Conservation (phyloP, 2,797 vertebrate species). For the Falco rusticolus region DNA sequence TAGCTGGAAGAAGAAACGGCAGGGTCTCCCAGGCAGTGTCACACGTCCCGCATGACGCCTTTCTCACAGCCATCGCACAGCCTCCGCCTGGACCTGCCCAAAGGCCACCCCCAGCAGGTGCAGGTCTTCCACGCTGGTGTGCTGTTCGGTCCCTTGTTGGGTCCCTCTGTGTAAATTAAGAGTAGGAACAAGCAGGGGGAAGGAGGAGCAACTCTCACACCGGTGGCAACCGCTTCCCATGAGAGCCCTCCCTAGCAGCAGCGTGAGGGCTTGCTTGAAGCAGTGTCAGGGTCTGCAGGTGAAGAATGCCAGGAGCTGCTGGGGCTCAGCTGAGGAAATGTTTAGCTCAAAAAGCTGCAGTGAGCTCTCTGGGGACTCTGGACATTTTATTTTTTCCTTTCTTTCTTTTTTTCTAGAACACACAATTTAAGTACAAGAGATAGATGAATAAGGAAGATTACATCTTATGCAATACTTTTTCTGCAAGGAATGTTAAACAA, state of each 20-base stretch:
- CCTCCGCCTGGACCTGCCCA: background rate
- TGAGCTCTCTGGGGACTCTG: background rate
- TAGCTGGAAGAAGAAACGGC: background rate
- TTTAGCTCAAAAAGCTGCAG: background rate
- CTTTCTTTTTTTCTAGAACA: background rate
- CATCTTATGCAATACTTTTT: background rate
- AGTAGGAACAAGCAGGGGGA: background rate
- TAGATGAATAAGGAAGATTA: background rate
- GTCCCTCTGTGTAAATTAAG: background rate
- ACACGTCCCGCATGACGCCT: accelerated
- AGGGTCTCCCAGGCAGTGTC: background rate
- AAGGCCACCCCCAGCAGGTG: background rate
- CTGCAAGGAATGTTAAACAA: background rate
- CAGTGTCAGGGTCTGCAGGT: background rate
- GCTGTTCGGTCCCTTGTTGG: background rate
- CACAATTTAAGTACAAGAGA: background rate
- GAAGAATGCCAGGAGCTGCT: background rate
- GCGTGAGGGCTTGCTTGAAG: background rate
- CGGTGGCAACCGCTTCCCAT: accelerated
- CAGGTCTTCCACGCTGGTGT: background rate
- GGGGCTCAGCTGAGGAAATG: background rate
- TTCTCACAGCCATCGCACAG: background rate
- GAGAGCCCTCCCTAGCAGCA: background rate
- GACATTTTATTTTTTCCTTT: background rate
- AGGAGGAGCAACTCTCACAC: background rate